Evolutionary conservation across 2,888 invertebrate species (phyloP), one percentile per base, ranked within the genome.

Genomic region (Embidobia sp.): DNA sequence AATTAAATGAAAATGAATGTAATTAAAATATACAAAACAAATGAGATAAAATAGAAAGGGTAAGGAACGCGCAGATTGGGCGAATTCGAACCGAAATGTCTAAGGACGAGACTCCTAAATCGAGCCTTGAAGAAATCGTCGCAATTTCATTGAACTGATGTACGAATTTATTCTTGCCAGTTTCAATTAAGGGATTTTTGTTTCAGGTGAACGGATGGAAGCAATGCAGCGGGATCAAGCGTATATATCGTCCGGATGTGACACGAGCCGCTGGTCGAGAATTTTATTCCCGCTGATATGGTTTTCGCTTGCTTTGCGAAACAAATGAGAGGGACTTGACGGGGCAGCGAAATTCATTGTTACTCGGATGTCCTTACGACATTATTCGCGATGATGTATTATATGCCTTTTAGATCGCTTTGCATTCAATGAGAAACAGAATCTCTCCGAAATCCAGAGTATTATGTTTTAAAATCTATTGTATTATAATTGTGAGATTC

Each of bases 241-340:
- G 6, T 64, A 73, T 11, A 33, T 46, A 31, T 73, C 63, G n/a
- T 73, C 64, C 19, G 64, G 64, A 1, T 91, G 93, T 79, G 93
- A 94, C 88, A 86, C 86, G 46, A 84, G 83, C 63, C 85, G 85
- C 77, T 80, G 84, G 66, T 79, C 87, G 66, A 75, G 80, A 77
- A 79, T 83, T 77, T 81, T 83, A 74, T 80, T 83, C 81, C 83
- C 82, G 81, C 77, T 87, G 64, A 77, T 82, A 77, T 87, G 86
- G 82, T 80, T 84, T 82, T 15, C 18, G 27, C 11, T 51, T 7
- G 42, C 10, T 33, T 40, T 59, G 18, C 42, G 16, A 49, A 40
- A 59, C 18, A 49, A 59, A 69, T 59, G 40, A 55, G 29, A 19
- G 16, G n/a, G n/a, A 57, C 44, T 44, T 53, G 11, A 19, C 31